phyloP scores from a whole-genome alignment of 2,113 vertebrate genomes.

The Chinchilla lanigera region DNA sequence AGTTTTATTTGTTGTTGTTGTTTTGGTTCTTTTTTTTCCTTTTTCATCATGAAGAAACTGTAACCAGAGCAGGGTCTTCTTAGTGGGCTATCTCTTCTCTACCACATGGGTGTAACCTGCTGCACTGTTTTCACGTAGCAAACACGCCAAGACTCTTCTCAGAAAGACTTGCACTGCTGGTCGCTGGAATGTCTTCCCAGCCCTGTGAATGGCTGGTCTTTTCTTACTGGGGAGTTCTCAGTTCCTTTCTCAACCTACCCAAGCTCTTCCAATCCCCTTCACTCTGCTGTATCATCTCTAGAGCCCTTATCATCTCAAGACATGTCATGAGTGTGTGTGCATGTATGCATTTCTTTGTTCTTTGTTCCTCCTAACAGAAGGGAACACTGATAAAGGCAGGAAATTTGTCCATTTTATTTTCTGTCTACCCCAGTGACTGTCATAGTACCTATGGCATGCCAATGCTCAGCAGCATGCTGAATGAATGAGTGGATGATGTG shows the following conservation, averaged over 20 bases:
- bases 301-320: background rate
- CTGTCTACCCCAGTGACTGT: background rate
- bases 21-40: too few species aligned
- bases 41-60: conserved; percentile 41
- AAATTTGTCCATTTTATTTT: background rate
- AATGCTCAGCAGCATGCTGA: background rate
- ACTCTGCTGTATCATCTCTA: background rate
- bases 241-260: background rate
- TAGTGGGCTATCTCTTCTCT: background rate
- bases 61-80: background rate
- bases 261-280: background rate
- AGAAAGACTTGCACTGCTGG: background rate
- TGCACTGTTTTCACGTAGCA: background rate
- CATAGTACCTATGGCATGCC: background rate
- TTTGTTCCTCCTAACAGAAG: background rate
- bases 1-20: too few species aligned
- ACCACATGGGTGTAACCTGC: background rate
- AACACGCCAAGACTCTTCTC: background rate
- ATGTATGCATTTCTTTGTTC: background rate
- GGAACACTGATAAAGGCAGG: background rate
- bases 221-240: background rate
- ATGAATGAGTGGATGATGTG: background rate
- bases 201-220: background rate
- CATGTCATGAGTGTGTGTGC: background rate
- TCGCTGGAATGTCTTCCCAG: background rate